Evolutionary conservation across 2,113 vertebrate species (phyloP).

Genomic region (Myrmecophaga tridactyla): DNA sequence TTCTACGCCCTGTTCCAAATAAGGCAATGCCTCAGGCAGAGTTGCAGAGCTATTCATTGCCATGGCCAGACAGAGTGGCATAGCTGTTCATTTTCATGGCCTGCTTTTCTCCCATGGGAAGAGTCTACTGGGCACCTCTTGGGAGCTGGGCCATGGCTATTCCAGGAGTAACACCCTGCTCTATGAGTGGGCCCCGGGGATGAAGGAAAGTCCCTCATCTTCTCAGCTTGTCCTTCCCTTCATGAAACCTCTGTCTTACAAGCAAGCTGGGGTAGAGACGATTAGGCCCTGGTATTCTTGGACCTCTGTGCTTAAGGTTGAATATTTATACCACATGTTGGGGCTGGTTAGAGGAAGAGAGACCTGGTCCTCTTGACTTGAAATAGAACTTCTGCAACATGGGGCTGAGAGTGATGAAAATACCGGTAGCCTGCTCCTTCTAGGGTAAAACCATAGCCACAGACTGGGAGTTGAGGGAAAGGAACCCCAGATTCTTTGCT

Average conservation of each 20-base stretch:
- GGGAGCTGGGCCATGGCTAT: neutral
- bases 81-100: neutral
- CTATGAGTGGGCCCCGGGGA: too few relatives aligned
- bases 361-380: neutral
- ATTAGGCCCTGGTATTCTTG: too few relatives aligned
- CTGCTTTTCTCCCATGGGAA: neutral
- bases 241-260: neutral
- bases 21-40: neutral
- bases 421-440: neutral
- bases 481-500: neutral
- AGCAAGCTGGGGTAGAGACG: neutral
- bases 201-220: neutral
- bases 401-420: neutral
- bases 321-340: neutral
- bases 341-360: neutral
- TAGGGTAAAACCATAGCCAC: neutral
- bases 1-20: neutral
- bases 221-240: neutral
- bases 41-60: neutral
- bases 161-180: neutral
- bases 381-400: neutral
- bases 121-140: neutral
- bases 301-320: neutral
- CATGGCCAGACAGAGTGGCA: too few relatives aligned
- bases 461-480: neutral